Evolutionary conservation across 2,888 invertebrate genomes (phyloP).

Genomic region (Alcis repandata): DNA sequence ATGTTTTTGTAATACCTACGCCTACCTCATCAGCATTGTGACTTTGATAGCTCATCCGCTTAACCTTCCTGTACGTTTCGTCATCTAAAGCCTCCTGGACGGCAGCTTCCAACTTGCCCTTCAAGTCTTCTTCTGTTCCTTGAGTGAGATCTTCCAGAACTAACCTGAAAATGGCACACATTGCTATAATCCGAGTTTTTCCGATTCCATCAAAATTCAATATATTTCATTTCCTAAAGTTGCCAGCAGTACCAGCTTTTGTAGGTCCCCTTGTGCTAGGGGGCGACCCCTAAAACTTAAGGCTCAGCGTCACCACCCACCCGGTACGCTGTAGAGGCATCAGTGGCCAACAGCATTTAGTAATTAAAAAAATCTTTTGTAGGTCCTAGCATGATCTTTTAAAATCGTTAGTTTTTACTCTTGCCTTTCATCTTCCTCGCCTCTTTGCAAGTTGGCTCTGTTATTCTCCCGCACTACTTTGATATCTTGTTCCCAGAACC

Average conservation of each 20-base stretch:
- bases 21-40: slow-evolving; percentile 90
- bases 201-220: background rate
- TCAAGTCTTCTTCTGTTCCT: slow-evolving; percentile 81
- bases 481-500: slow-evolving; percentile 94
- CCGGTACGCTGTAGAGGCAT: too few relatives aligned
- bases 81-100: slow-evolving; percentile 89
- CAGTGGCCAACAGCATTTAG: too few relatives aligned
- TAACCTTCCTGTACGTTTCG: slow-evolving; percentile 90
- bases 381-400: background rate
- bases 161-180: slow-evolving; percentile 63
- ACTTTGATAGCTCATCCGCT: slow-evolving; percentile 90
- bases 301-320: too few relatives aligned
- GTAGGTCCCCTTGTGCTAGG: too few relatives aligned
- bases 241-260: too few relatives aligned
- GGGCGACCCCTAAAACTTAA: too few relatives aligned
- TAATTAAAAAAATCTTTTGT: too few relatives aligned
- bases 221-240: too few relatives aligned
- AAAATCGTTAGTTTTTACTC: slow-evolving; percentile 64
- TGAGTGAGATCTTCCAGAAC: slow-evolving; percentile 80
- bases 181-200: background rate
- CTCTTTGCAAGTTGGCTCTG: slow-evolving; percentile 86
- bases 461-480: slow-evolving; percentile 90
- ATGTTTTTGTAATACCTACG: slow-evolving; percentile 9
- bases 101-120: slow-evolving; percentile 88
- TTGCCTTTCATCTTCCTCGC: slow-evolving; percentile 81